Percentiles rank a stretch among this genome's conserved stretches.
These are phyloP conservation scores for Dasyurus viverrinus DNA, from an alignment of 2,113 vertebrate genomes.

Conservation along the genomic window DNA sequence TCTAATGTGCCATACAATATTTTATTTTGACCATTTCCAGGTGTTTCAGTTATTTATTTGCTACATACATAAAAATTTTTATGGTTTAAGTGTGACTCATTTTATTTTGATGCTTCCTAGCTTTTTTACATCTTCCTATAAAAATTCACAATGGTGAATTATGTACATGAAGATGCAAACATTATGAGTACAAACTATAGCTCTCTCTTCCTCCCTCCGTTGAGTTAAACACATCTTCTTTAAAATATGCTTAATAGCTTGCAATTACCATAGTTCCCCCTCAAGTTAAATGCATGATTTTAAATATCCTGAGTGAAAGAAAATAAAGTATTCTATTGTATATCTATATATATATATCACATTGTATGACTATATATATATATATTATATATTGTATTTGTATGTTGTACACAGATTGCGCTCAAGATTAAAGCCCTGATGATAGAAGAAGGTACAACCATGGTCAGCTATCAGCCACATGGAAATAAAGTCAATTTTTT, in stretches of 20 bases:
- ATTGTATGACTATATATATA: not conserved
- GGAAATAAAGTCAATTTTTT: constrained; percentile 82
- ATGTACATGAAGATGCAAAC: not conserved
- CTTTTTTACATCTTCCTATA: not conserved
- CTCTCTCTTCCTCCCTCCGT: not conserved
- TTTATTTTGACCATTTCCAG: not conserved
- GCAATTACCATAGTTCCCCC: constrained; percentile 28
- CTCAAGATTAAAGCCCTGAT: constrained; percentile 84
- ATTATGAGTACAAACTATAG: not conserved
- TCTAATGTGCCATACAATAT: not conserved
- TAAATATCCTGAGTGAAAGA: constrained; percentile 13
- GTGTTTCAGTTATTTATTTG: constrained; percentile 16
- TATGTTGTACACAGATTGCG: constrained; percentile 76
- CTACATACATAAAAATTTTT: constrained; percentile 1
- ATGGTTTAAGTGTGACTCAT: not conserved
- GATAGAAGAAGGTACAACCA: constrained; percentile 78
- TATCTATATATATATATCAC: constrained; percentile 6
- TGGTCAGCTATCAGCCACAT: constrained; percentile 82
- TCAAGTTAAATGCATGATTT: constrained; percentile 22
- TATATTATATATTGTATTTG: constrained; percentile 19
- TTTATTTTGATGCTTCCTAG: not conserved
- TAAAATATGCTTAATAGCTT: constrained; percentile 51
- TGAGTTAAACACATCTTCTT: not conserved
- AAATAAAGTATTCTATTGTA: constrained; percentile 26
- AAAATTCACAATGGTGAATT: constrained; percentile 7